A percentile compares a stretch with the other conserved stretches of the same genome.
Evolutionary conservation across 92 coral and sea anemone species (phyloP).

Genomic region (Micromussa lordhowensis): DNA sequence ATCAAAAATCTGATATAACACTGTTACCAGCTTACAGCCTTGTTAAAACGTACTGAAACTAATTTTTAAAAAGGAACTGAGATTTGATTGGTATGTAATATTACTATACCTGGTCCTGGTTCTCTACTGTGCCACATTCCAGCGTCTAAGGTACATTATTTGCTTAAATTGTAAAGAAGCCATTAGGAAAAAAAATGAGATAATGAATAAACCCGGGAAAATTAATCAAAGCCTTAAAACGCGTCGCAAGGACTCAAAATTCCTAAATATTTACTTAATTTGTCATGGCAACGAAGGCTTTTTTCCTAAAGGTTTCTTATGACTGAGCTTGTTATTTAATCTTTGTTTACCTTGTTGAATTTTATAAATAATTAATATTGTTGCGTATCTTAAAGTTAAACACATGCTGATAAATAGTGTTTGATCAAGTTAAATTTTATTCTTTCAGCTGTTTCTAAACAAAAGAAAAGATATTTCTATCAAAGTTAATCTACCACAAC

Average conservation of each 20-base stretch:
- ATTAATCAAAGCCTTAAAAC: too few species aligned
- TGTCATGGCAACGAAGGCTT: background rate
- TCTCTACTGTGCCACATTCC: slow-evolving; percentile 42
- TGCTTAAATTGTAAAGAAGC: background rate
- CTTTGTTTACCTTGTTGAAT: too few species aligned
- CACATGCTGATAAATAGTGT: background rate
- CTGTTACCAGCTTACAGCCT: background rate
- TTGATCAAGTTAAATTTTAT: background rate
- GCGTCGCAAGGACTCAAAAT: too few species aligned
- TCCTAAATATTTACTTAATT: background rate
- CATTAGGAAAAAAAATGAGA: slow-evolving; percentile 4
- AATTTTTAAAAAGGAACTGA: background rate
- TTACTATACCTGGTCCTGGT: background rate
- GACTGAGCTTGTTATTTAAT: background rate
- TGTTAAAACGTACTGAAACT: background rate
- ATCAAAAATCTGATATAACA: background rate
- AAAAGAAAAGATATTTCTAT: too few species aligned
- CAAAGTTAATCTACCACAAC: too few species aligned
- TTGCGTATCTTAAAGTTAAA: background rate
- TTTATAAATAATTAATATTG: background rate
- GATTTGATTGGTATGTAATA: too few species aligned
- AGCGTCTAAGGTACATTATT: slow-evolving; percentile 3
- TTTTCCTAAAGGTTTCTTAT: slow-evolving; percentile 22
- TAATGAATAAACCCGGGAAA: background rate
- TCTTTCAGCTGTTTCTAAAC: background rate